phyloP scores from a whole-genome alignment of 2,797 vertebrate genomes.

The Apogon talboti region DNA sequence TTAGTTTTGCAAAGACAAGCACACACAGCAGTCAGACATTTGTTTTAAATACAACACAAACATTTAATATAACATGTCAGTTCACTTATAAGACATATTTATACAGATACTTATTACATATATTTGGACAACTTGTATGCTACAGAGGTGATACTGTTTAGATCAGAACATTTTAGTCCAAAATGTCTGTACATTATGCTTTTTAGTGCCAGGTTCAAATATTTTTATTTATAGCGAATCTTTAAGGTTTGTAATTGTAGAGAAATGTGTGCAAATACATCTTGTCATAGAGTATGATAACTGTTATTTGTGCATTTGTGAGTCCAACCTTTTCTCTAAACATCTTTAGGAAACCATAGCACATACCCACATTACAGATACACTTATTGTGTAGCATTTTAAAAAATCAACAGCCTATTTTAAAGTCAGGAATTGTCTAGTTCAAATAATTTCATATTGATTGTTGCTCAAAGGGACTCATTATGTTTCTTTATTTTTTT shows the following conservation, averaged over 20 bases:
- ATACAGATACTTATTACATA: no score
- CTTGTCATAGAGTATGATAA: neutral
- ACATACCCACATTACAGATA: neutral
- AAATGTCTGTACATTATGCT: no score
- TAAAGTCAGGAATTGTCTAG: conserved; percentile 55
- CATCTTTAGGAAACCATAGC: conserved; percentile 4
- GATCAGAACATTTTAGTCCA: no score
- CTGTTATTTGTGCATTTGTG: neutral
- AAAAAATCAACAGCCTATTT: conserved; percentile 18
- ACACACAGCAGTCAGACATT: no score
- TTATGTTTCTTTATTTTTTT: conserved; percentile 52
- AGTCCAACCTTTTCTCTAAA: neutral
- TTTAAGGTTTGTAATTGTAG: neutral
- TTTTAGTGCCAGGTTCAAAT: neutral
- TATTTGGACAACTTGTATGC: no score
- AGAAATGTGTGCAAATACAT: neutral
- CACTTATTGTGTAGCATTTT: no score
- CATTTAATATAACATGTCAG: no score
- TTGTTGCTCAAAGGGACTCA: conserved; percentile 58
- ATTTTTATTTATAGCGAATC: neutral
- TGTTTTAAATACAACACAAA: no score
- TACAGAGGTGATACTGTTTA: no score
- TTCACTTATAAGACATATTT: no score
- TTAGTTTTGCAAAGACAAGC: no score
- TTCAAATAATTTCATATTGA: conserved; percentile 60